Percentiles rank a stretch among this genome's conserved stretches.
Conservation (phyloP, 2,113 vertebrate genomes). For the Holacanthus passer region DNA sequence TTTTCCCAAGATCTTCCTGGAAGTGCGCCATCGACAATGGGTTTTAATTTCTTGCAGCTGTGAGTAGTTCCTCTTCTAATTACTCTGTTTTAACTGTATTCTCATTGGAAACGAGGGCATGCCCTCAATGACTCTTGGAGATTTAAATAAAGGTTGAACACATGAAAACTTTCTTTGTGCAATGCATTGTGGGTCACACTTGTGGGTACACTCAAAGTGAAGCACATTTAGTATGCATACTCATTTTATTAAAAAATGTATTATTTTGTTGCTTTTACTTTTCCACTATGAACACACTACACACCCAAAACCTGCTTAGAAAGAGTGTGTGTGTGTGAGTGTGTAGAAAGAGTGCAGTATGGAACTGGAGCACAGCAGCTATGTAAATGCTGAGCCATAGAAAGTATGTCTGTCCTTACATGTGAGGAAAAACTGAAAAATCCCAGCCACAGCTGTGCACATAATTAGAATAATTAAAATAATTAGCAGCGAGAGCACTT, state of each 20-base stretch:
- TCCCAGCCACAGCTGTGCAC: slow-evolving; percentile 4
- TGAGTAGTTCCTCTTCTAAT: not conserved
- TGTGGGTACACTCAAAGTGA: not conserved
- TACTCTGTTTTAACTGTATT: no score
- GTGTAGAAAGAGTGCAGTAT: not conserved
- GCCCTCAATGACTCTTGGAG: no score
- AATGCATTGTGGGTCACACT: no score
- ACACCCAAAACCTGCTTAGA: not conserved
- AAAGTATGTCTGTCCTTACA: not conserved
- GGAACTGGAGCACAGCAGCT: not conserved
- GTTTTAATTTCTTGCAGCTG: not conserved
- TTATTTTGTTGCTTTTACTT: no score
- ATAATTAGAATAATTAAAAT: not conserved
- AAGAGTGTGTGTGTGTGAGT: no score
- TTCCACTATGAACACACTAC: not conserved
- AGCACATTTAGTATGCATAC: not conserved
- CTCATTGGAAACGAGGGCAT: no score
- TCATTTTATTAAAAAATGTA: not conserved
- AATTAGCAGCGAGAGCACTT: not conserved
- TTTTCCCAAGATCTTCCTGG: not conserved
- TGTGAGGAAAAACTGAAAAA: not conserved
- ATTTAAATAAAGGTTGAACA: no score
- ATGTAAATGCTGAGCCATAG: not conserved
- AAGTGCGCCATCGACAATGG: not conserved
- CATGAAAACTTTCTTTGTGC: no score